Evolutionary conservation across 2,113 vertebrate species (phyloP).

Genomic region (Chitala chitala): DNA sequence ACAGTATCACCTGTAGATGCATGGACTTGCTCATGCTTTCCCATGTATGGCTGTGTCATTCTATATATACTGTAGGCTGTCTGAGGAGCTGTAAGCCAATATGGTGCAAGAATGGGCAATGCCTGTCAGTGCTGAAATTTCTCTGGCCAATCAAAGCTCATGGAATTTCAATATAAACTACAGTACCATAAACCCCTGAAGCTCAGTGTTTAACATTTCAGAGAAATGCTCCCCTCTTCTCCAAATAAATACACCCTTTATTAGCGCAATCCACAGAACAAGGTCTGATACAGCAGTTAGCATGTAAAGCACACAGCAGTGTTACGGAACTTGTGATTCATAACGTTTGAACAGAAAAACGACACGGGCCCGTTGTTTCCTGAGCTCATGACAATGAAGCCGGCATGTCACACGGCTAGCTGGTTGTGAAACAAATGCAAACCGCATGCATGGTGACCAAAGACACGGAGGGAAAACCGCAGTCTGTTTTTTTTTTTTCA

Average conservation of each 20-base stretch:
- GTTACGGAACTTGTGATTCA: neutral
- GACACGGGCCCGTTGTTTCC: neutral
- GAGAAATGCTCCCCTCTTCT: neutral
- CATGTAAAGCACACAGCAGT: neutral
- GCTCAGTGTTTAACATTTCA: constrained; percentile 1
- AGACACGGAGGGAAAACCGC: constrained; percentile 13
- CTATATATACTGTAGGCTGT: constrained; percentile 3
- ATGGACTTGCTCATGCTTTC: neutral
- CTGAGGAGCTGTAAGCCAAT: neutral
- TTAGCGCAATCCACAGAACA: neutral
- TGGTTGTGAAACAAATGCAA: constrained; percentile 19
- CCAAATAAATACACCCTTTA: neutral
- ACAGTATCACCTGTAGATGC: neutral
- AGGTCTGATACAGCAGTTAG: neutral
- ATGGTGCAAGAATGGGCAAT: constrained; percentile 2
- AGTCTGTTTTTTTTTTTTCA: constrained; percentile 14
- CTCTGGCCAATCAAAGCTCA: constrained; percentile 7
- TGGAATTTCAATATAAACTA: constrained; percentile 11
- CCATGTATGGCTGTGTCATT: neutral
- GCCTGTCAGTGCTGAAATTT: constrained; percentile 12
- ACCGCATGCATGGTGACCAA: constrained; percentile 12
- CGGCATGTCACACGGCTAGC: neutral
- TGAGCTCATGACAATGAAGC: neutral
- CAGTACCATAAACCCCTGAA: neutral
- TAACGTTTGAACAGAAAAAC: constrained; percentile 4